Base-by-base conservation (phyloP, 2,113 vertebrate species). In the Canis aureus region DNA sequence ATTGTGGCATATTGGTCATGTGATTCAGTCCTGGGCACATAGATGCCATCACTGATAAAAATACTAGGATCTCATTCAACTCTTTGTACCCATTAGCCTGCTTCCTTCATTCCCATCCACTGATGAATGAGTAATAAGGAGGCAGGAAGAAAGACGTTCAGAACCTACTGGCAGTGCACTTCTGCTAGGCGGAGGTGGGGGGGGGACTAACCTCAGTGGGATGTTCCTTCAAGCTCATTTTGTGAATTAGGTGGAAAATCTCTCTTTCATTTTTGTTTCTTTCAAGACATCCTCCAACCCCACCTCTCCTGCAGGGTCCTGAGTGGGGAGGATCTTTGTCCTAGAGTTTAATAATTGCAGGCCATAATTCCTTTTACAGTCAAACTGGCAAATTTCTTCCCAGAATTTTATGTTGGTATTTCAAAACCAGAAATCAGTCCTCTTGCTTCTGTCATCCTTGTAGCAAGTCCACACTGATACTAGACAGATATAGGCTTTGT, bases 111-210 rank as follows among this genome's bases (percentile, higher is more conserved):
- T 84, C 11, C 10, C 38, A 35, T 20, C 29, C 55, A 8, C 16
- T 49, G 64, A 25, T 16, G 57, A 73, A 8, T 71, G 11, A 76
- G 49, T n/a, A 32, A 13, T 69, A 69, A 62, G 32, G 67, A 55
- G 17, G 10, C 25, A 94, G 17, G 17, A 69, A 80, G 69, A 92
- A 60, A 59, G 1, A 25, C 16, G 0, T 9, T 81, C 12, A 93
- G 67, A 20, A 59, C 1, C 0, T 27, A 3, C 5, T 62, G 1
- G 5, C 11, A 23, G 16, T 12, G 29, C 0, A 3, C 4, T 17
- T 86, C 25, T 66, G 62, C 38, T n/a, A 95, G 62, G 11, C 53
- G 6, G 7, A 7, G 43, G 43, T 43, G 27, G 78, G 13, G 2
- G 91, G 69, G 2, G 92, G 89, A 69, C 29, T 27, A 35, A 25